Base-by-base conservation (phyloP, 2,113 vertebrate genomes). In the Takifugu bimaculatus region DNA sequence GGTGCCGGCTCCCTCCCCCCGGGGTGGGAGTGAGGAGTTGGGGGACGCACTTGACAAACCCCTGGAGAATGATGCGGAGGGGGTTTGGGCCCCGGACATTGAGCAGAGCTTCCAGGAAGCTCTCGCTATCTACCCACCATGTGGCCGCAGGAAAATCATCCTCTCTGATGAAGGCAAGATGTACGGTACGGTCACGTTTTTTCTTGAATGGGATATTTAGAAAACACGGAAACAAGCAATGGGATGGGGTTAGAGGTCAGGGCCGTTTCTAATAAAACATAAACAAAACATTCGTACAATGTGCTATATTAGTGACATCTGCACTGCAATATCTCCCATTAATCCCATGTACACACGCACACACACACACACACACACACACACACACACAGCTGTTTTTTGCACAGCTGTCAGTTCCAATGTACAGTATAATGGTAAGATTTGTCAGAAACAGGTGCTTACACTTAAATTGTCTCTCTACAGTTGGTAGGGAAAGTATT, bases 81-180 rank as follows among this genome's bases (percentile, higher is more conserved):
- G 96, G 0, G 96, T 98, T 82, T 98, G 96, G 96, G 97, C 95
- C 88, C 95, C 96, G 0, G 96, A 98, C 91, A 98, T 98, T 5
- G 96, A 98, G 80, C 96, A 98, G 93, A 98, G 96, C 88, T 98
- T 98, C 89, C 89, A 89, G 68, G 81, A 96, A 78, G 94, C 94
- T 0, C 84, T 96, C 84, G 91, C 93, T 58, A 93, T 94, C 85
- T 94, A 94, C 77, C 93, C 93, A 1, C 93, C 93, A 28, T 94
- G 93, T 43, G 93, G 93, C 68, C 89, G 93, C 13, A 86, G 93
- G 75, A 94, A 94, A 80, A 94, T 94, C 82, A 94, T 94, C 84
- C 91, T 94, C 80, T 94, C 93, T 6, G 93, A 94, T 26, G 93
- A 94, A 86, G 94, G 94, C 87, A 96, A 96, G 92, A 96, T 96